These are phyloP conservation scores for Aelia acuminata DNA, from an alignment of 2,888 invertebrate species.

Conservation along the genomic window DNA sequence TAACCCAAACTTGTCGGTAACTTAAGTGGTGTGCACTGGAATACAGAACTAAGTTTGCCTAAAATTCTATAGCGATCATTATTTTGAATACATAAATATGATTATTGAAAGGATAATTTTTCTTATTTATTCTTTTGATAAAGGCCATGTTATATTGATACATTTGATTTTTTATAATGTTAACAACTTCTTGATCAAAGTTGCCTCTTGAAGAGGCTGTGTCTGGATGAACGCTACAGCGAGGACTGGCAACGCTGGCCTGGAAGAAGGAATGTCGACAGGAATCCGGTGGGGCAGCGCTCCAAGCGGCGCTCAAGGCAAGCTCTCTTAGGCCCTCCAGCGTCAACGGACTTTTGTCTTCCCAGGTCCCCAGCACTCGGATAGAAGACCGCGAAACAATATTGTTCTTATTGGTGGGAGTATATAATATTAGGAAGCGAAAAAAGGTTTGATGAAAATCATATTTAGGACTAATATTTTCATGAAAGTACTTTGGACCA, in stretches of 20 bases:
- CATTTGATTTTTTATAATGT: too few species aligned
- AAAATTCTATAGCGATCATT: too few species aligned
- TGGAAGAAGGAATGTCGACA: not conserved
- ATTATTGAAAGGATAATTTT: too few species aligned
- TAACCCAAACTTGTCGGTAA: too few species aligned
- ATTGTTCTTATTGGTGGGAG: not conserved
- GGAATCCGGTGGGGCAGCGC: not conserved
- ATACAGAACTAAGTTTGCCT: too few species aligned
- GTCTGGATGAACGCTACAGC: not conserved
- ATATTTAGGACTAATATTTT: too few species aligned
- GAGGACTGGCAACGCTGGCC: conserved; percentile 22
- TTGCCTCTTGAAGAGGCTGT: not conserved
- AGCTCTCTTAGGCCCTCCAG: not conserved
- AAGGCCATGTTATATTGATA: too few species aligned
- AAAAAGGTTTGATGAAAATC: not conserved
- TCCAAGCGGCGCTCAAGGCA: not conserved
- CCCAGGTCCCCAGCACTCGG: not conserved
- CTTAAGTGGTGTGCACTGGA: too few species aligned
- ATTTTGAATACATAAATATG: too few species aligned
- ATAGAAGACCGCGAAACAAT: not conserved
- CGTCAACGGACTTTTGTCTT: conserved; percentile 14
- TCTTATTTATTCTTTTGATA: too few species aligned
- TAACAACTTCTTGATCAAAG: too few species aligned
- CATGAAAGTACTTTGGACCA: too few species aligned
- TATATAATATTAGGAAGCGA: not conserved